A percentile compares a stretch with the other conserved stretches of the same genome.
phyloP scores from a whole-genome alignment of 1,140 invertebrate species.

The Nymphalis io region DNA sequence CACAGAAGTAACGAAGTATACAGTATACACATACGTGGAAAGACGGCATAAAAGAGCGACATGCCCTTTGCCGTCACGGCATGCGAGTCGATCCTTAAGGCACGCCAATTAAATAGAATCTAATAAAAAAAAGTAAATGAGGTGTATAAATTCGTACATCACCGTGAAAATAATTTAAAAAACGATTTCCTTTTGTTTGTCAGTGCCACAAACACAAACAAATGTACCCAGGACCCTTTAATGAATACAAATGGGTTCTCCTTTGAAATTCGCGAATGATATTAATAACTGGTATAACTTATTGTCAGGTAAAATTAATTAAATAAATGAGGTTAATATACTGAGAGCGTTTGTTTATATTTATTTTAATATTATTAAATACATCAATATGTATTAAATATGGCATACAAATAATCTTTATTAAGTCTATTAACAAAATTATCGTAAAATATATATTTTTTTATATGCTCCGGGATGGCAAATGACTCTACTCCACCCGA shows the following conservation, averaged over 20 bases:
- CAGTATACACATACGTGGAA: no score
- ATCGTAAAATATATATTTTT: no score
- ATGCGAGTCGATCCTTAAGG: no score
- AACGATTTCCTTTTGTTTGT: constrained; percentile 8
- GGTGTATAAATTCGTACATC: not conserved
- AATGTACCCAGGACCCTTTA: constrained; percentile 25
- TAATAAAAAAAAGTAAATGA: not conserved
- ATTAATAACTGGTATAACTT: constrained; percentile 34
- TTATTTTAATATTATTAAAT: not conserved
- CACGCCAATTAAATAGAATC: no score
- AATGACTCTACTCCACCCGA: no score
- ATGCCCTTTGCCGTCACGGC: no score
- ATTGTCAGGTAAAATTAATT: constrained; percentile 27
- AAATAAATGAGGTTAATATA: constrained; percentile 13
- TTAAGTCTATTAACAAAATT: no score
- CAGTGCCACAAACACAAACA: constrained; percentile 26
- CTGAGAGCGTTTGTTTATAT: not conserved
- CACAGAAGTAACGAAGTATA: no score
- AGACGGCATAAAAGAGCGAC: no score
- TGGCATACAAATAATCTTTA: no score
- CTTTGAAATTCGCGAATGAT: constrained; percentile 17
- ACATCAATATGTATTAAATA: no score
- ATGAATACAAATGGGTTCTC: constrained; percentile 30
- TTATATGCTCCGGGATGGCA: no score
- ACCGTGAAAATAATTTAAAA: constrained; percentile 16